Evolutionary conservation across 2,797 vertebrate species (phyloP), one percentile per base, ranked within the genome.

Genomic region (Allenopithecus nigroviridis): DNA sequence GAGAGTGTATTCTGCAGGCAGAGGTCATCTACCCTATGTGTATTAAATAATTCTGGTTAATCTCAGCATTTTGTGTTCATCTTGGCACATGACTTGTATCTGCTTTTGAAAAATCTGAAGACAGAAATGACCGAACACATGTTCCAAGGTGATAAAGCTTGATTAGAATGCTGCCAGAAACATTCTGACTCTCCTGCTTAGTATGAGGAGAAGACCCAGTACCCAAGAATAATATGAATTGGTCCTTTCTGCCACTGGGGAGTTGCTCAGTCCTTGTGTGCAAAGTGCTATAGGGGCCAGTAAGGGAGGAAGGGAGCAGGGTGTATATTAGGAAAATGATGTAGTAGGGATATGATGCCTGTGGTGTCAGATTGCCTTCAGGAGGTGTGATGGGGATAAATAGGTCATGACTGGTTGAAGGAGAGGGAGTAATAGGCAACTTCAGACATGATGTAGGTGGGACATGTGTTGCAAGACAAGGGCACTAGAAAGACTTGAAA

Each of bases 51-150:
- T 91, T 92, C 30, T 94, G n/a, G 28, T 57, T 93, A 43, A 53
- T 94, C 14, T 61, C 61, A 41, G 24, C 36, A 76, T 46, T 55
- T 33, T 72, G 39, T 61, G 10, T 43, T 50, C 28, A 85, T 79
- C 12, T 68, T 90, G 80, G 28, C 8, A 24, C 61, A 10, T 85
- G 53, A 8, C 72, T 95, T 89, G 5, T 80, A 68, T 87, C 33
- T 88, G 5, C 46, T 78, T 79, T 87, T 93, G 59, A 95, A 90
- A 95, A 85, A 46, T 39, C 41, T 94, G 43, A 57, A 41, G 83
- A 78, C 22, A 14, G 41, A 84, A 78, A 75, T 84, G 39, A 85
- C 30, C 39, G 11, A 84, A 50, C 61, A 75, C 30, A 57, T 50
- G 46, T 64, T 36, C 26, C 28, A 84, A 36, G 26, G 33, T 84